Conservation (phyloP, 2,797 vertebrate species). For the Aulostomus chinensis region DNA sequence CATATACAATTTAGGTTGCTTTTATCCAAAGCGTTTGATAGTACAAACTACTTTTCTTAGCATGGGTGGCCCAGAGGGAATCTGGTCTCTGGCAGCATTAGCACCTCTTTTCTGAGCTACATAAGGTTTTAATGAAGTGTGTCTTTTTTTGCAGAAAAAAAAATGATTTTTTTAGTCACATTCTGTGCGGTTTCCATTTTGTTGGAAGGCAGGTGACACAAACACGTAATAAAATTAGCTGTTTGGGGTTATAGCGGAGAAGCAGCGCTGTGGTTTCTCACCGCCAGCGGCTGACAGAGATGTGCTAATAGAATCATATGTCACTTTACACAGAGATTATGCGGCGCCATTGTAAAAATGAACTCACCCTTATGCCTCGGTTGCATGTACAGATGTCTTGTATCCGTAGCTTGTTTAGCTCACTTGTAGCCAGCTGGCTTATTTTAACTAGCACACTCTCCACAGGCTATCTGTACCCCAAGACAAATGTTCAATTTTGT, state of each 20-base stretch:
- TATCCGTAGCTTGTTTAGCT: no score
- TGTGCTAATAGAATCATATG: neutral
- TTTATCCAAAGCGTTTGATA: conserved; percentile 6
- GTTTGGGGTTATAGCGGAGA: neutral
- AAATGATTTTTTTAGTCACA: neutral
- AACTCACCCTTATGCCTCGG: no score
- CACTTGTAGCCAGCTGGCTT: no score
- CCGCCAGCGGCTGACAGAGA: neutral
- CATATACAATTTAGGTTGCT: conserved; percentile 7
- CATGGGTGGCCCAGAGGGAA: conserved; percentile 13
- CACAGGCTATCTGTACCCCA: no score
- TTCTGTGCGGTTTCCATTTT: neutral
- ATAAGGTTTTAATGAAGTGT: neutral
- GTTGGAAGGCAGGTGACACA: neutral
- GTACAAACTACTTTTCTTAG: conserved; percentile 3
- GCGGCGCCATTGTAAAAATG: no score
- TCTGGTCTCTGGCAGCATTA: conserved; percentile 13
- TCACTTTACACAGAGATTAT: no score
- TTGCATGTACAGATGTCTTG: no score
- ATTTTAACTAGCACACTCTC: no score
- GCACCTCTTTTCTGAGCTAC: conserved; percentile 1
- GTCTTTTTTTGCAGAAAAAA: conserved; percentile 6
- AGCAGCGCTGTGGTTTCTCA: neutral
- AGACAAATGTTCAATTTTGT: no score
- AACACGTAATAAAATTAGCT: neutral